Evolutionary conservation across 2,888 invertebrate species (phyloP), one percentile per base, ranked within the genome.

Genomic region (Temnothorax rugatulus): DNA sequence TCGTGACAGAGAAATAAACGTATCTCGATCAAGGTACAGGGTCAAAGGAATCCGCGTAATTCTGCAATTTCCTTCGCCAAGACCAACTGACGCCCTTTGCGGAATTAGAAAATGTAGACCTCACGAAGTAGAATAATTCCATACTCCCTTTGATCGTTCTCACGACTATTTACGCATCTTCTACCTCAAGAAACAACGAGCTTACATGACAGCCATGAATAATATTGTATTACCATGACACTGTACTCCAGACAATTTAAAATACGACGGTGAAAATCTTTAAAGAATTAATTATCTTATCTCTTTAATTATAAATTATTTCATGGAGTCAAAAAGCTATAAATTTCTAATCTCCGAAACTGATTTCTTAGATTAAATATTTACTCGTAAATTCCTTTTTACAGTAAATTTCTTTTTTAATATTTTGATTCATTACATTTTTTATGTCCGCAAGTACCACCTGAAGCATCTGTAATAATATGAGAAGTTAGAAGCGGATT

Each of bases 401-500:
- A 5, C 15, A 21, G 21, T 29, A 8, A 57, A 21, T 29, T 44
- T 21, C 25, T 13, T 13, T n/a, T 21, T n/a, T 0, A n/a, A 25
- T 5, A 47, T 54, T 77, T 77, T 41, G n/a, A 54, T 68, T 54
- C 0, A n/a, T 68, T 68, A 29, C 0, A n/a, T 7, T 4, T 38
- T 21, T 47, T 47, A 21, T 25, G 52, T n/a, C 18, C 1, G 9
- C 18, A 13, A 66, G 4, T 25, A 13, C 41, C 18, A 57, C 2
- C 21, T 18, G 1, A 3, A 47, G 34, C 13, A 4, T 47, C 5
- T 44, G 13, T 50, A 76, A 73, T 38, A 61, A 59, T 13, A 13
- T 73, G 73, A 73, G 59, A 81, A 61, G 50, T 73, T 81, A 61
- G 47, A 13, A 29, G 34, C 87, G 90, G 90, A 90, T 91, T 90